Conservation (phyloP, 2,113 vertebrate species). For the Carollia perspicillata region DNA sequence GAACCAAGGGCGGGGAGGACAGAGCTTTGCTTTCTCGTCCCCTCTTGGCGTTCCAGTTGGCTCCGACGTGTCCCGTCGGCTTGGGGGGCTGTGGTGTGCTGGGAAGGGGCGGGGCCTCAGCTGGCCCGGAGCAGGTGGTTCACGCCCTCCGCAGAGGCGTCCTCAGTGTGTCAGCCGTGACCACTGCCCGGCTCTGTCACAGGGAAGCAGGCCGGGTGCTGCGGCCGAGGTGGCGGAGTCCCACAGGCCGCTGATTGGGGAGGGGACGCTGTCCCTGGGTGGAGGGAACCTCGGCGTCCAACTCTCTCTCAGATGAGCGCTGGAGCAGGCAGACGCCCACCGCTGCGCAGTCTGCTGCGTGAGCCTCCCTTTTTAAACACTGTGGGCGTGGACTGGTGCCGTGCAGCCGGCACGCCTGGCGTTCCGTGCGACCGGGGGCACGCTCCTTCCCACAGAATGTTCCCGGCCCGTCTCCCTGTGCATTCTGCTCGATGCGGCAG, state of each 20-base stretch:
- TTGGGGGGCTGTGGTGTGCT: background rate
- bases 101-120: background rate
- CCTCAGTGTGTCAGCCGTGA: background rate
- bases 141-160: background rate
- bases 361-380: background rate
- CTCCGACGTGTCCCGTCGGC: too few species aligned
- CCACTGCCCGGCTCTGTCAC: rapidly evolving
- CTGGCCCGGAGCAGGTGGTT: background rate
- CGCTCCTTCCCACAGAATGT: background rate
- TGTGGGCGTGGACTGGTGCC: too few species aligned
- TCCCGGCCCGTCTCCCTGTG: rapidly evolving
- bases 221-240: background rate
- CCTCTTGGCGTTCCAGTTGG: background rate
- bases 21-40: background rate
- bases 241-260: background rate
- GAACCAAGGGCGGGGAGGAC: background rate
- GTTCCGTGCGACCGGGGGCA: background rate
- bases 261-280: background rate
- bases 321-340: background rate
- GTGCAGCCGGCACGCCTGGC: background rate
- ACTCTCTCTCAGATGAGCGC: background rate
- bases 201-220: background rate
- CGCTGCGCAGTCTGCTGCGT: background rate
- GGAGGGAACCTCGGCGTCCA: background rate
- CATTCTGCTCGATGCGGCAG: rapidly evolving